phyloP scores from a whole-genome alignment of 2,113 vertebrate genomes.

The Cryptotis parvus region DNA sequence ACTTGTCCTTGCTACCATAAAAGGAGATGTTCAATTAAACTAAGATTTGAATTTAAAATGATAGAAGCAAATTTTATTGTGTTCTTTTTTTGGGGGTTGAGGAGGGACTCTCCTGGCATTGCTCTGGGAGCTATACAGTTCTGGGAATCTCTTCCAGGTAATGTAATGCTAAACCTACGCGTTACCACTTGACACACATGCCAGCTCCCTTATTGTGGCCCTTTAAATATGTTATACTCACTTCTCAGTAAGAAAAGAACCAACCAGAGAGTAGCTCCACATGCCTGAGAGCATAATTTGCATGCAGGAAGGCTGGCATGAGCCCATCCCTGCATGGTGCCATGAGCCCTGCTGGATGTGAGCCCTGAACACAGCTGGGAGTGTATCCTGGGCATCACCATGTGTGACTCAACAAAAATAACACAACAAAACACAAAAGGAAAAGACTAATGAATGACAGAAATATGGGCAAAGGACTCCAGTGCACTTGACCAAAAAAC shows the following conservation, averaged over 20 bases:
- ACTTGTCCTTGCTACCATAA: background rate
- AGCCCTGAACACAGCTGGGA: too few relatives aligned
- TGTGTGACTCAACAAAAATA: background rate
- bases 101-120: too few relatives aligned
- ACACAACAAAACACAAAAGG: background rate
- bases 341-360: too few relatives aligned
- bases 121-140: too few relatives aligned
- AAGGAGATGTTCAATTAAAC: background rate
- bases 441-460: slow-evolving; percentile 14
- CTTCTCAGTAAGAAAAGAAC: background rate
- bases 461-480: slow-evolving; percentile 37
- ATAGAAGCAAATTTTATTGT: background rate
- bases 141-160: background rate
- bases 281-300: too few relatives aligned
- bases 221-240: slow-evolving; percentile 14
- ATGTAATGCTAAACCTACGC: background rate
- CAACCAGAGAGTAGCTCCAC: too few relatives aligned
- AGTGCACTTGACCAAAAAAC: background rate
- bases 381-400: too few relatives aligned
- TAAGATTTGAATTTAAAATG: slow-evolving; percentile 41
- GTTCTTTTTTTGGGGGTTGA: too few relatives aligned
- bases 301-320: too few relatives aligned
- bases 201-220: background rate
- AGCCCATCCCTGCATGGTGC: too few relatives aligned
- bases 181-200: background rate